Base-by-base conservation (phyloP, 37 sponge, comb jelly and placozoan genomes). In the Aplysina aerophoba region DNA sequence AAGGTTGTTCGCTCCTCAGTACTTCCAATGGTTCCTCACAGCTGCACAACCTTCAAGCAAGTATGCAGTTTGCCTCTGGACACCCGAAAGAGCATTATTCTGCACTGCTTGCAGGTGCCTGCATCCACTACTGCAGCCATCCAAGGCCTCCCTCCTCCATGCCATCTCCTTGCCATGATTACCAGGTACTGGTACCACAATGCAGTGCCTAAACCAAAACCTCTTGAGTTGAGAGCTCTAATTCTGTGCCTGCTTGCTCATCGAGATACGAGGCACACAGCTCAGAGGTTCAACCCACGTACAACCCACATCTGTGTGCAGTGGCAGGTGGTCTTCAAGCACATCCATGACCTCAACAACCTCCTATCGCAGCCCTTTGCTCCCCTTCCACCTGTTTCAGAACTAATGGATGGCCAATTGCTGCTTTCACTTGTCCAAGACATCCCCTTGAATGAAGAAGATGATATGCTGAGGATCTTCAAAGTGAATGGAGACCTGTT, bases 241-340 rank as follows among this genome's bases (percentile, higher is more conserved):
- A 44, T 44, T 8, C 6, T 44, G 3, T 44, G 50, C 50, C 50
- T 44, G 50, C 50, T 44, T 44, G 50, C 8, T 44, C 50, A 44
- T 44, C 3, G 50, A 44, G 50, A 8, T 44, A 44, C 50, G 8
- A 44, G 50, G 8, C 50, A 44, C 50, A 44, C 3, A 44, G 50
- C 8, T 44, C 50, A 44, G 6, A 44, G 50, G 50, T 44, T 30
- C 34, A 30, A 69, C 3, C 78, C 24, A 4, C 50, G 53, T 12
- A 57, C 73, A 15, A 27, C 89, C 31, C 89, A 92, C 65, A 37
- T 44, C 20, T 89, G 84, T 38, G 64, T 85, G 30, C 87, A 93
- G 73, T 93, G 93, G 93, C 93, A 93, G 84, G 59, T 69, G 64
- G 64, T 69, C 27, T 93, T 89, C 55, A 30, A 73, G 22, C 81